Evolutionary conservation across 2,888 invertebrate genomes (phyloP).

Genomic region (Yponomeuta evonymella): DNA sequence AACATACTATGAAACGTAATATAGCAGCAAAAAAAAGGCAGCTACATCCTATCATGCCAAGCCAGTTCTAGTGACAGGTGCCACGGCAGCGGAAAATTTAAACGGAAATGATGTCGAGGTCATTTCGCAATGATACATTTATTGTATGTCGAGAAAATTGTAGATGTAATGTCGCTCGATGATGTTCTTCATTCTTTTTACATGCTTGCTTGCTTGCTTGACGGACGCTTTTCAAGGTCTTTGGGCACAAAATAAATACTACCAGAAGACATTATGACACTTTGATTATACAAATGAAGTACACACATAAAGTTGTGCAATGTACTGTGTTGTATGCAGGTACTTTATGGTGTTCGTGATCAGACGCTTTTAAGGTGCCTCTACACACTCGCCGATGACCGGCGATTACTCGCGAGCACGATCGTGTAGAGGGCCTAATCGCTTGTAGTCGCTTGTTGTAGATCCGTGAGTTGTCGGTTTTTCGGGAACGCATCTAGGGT

Average conservation of each 20-base stretch:
- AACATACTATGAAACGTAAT: not conserved
- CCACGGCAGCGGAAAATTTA: not conserved
- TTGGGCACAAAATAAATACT: not conserved
- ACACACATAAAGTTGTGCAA: no score
- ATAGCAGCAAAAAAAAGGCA: not conserved
- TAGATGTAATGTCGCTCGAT: not conserved
- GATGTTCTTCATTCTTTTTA: not conserved
- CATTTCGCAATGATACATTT: not conserved
- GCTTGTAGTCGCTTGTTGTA: no score
- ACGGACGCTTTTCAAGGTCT: not conserved
- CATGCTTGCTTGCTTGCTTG: not conserved
- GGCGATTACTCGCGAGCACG: no score
- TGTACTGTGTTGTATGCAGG: no score
- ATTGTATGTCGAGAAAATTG: not conserved
- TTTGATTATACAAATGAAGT: no score
- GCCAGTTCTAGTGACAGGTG: not conserved
- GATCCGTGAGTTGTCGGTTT: no score
- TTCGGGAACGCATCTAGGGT: no score
- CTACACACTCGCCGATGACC: no score
- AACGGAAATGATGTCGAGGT: not conserved
- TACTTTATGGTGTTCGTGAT: no score
- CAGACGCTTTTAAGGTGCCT: no score
- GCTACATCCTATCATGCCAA: not conserved
- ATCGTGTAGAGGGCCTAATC: no score
- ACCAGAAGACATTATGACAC: no score